phyloP scores from a whole-genome alignment of 2,113 vertebrate genomes.

The Coreoperca whiteheadi region DNA sequence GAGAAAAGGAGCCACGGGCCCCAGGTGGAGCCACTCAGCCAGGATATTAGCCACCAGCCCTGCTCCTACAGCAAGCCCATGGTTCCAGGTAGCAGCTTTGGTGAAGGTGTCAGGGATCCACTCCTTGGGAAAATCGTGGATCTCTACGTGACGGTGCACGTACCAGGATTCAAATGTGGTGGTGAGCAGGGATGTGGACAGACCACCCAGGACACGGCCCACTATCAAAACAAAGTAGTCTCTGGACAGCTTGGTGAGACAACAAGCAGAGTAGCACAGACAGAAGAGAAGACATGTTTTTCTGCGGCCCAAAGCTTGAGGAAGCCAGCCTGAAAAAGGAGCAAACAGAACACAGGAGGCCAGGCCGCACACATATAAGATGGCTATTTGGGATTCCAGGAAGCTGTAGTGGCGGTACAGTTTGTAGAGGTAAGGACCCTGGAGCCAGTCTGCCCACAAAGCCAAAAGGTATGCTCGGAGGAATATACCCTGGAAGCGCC shows the following conservation, averaged over 20 bases:
- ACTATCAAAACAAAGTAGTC: conserved; percentile 92
- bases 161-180: conserved; percentile 94
- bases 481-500: conserved; percentile 88
- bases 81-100: conserved; percentile 91
- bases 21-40: conserved; percentile 90
- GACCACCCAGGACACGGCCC: conserved; percentile 90
- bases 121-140: conserved; percentile 91
- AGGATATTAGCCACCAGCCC: conserved; percentile 90
- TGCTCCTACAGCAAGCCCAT: conserved; percentile 88
- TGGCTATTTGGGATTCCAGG: conserved; percentile 94
- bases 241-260: conserved; percentile 91
- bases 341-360: conserved; percentile 91
- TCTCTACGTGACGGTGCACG: conserved; percentile 87
- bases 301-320: conserved; percentile 88
- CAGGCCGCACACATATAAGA: conserved; percentile 93
- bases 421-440: conserved; percentile 95
- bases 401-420: conserved; percentile 95
- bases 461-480: conserved; percentile 91
- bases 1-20: conserved; percentile 93
- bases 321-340: conserved; percentile 87
- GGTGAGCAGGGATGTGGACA: conserved; percentile 92
- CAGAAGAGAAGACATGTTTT: conserved; percentile 92
- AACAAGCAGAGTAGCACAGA: conserved; percentile 89
- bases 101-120: conserved; percentile 92
- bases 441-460: conserved; percentile 93